Base-by-base conservation (phyloP, 2,797 vertebrate species). In the Tenualosa ilisha region DNA sequence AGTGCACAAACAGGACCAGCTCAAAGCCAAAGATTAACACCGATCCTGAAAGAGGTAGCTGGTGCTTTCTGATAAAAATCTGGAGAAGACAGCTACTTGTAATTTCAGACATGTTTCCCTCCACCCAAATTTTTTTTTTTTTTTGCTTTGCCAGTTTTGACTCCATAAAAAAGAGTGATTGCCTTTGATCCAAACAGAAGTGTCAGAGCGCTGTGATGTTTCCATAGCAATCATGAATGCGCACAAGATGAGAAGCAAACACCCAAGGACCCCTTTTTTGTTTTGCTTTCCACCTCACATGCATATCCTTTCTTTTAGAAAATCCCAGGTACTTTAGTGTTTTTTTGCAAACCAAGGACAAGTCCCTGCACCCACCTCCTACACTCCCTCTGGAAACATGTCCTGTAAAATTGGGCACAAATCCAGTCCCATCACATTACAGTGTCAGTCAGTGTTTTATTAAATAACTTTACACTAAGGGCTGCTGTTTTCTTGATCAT, bases 401-500 rank as follows among this genome's bases (percentile, higher is more conserved):
- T 5, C 22, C 56, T 59, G 15, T 59, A 59, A n/a, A 59, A 59
- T 1, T 59, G 56, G 17, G 3, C 22, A 59, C 56, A 59, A 26
- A 22, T 26, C n/a, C n/a, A 63, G 61, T 63, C n/a, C 24, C n/a
- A 24, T 24, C 26, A 26, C 61, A 26, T 63, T 24, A 63, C 24
- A 9, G 6, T 26, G 61, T 26, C 59, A 63, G 61, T 63, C 61
- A 24, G 61, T 63, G 61, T 24, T 63, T 26, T 54, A 63, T 63
- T 63, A 7, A 24, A n/a, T n/a, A 24, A n/a, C n/a, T 63, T 63
- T 63, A 63, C 59, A n/a, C 22, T 24, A 24, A 8, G 59, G 9
- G 22, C 59, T 63, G 59, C 59, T 63, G 59, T 63, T 63, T 63
- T 24, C 59, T 63, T 63, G 59, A 63, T 63, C 59, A 63, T 20